phyloP scores from a whole-genome alignment of 2,888 invertebrate species.

The Clistopyga incitator region DNA sequence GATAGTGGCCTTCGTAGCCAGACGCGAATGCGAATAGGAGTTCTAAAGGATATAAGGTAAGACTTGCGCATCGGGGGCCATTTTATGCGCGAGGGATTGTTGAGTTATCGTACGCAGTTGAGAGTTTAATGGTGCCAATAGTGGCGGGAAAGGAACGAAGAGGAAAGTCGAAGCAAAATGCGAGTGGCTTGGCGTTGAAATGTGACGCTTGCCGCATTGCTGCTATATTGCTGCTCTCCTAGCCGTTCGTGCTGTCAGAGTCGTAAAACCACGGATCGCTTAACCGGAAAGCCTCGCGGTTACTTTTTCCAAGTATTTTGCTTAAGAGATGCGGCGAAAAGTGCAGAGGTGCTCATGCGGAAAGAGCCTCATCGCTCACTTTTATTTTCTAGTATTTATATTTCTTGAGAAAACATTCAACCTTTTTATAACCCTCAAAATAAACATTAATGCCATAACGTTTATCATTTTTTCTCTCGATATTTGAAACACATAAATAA shows the following conservation, averaged over 20 bases:
- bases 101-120: slow-evolving; percentile 49
- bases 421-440: not conserved
- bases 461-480: too few relatives aligned
- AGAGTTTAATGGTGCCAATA: slow-evolving; percentile 55
- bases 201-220: slow-evolving; percentile 43
- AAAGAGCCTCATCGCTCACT: not conserved
- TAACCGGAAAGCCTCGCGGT: slow-evolving; percentile 55
- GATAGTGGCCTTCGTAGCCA: slow-evolving; percentile 24
- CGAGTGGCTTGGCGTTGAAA: slow-evolving; percentile 46
- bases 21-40: slow-evolving; percentile 19
- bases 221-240: slow-evolving; percentile 21
- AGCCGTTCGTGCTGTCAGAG: slow-evolving; percentile 33
- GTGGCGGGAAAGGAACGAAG: slow-evolving; percentile 20
- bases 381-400: not conserved
- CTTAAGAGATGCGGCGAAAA: slow-evolving; percentile 18
- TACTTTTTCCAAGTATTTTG: slow-evolving; percentile 40
- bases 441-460: not conserved
- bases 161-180: slow-evolving; percentile 53
- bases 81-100: slow-evolving; percentile 30
- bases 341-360: slow-evolving; percentile 17
- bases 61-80: slow-evolving; percentile 20
- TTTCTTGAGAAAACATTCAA: not conserved
- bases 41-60: slow-evolving; percentile 19
- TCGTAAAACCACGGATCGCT: slow-evolving; percentile 60
- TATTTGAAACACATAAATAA: not conserved